phyloP scores from a whole-genome alignment of 2,888 invertebrate species.

The Thera obeliscata region DNA sequence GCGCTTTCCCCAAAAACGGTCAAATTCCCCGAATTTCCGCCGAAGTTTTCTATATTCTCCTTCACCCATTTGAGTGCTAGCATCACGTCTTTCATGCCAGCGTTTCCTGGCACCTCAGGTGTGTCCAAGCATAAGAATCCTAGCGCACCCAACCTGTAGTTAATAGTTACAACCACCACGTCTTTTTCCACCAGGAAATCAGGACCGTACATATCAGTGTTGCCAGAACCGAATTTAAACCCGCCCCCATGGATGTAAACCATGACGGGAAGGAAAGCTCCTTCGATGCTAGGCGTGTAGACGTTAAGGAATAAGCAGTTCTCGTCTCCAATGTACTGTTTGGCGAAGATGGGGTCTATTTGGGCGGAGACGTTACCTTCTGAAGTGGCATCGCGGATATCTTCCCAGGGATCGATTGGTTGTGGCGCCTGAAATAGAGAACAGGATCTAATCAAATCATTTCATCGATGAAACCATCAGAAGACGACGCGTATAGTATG shows the following conservation, averaged over 20 bases:
- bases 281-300: conserved; percentile 85
- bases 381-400: conserved; percentile 84
- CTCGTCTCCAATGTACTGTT: conserved; percentile 82
- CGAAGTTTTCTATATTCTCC: conserved; percentile 71
- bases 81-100: conserved; percentile 73
- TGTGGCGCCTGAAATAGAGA: conserved; percentile 80
- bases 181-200: conserved; percentile 84
- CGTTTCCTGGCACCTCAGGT: conserved; percentile 77
- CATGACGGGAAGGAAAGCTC: conserved; percentile 82
- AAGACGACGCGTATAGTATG: background rate
- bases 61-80: conserved; percentile 74
- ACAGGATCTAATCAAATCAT: background rate
- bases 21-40: conserved; percentile 72
- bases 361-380: conserved; percentile 87
- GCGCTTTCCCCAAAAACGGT: conserved; percentile 75
- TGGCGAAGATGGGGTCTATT: conserved; percentile 67
- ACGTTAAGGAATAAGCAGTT: conserved; percentile 89
- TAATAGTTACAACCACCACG: conserved; percentile 82
- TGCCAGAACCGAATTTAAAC: conserved; percentile 80
- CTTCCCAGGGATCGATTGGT: conserved; percentile 84
- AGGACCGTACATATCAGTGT: conserved; percentile 72
- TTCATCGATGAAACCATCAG: background rate
- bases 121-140: conserved; percentile 75
- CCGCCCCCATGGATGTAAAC: conserved; percentile 84
- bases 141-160: conserved; percentile 80